Conservation (phyloP, 2,113 vertebrate species). For the Sitta europaea region DNA sequence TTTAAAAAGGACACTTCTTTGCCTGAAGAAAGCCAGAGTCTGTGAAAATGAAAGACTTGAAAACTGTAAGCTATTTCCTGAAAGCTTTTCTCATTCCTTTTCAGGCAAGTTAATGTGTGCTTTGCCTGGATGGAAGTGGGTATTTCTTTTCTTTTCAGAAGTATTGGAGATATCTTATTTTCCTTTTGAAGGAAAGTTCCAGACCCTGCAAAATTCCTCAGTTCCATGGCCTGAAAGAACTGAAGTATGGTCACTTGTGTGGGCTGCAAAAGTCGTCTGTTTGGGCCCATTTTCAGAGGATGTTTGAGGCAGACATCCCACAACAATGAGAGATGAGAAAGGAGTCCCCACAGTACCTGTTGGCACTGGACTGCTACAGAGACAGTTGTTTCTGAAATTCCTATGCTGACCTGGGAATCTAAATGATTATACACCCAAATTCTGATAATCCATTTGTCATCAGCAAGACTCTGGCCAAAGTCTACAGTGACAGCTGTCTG, state of each 20-base stretch:
- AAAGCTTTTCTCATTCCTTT: conserved; percentile 33
- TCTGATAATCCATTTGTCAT: not conserved
- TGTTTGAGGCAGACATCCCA: not conserved
- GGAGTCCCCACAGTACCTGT: not conserved
- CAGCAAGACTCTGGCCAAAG: not conserved
- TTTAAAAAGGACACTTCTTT: not conserved
- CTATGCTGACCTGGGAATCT: not conserved
- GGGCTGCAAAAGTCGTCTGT: not conserved
- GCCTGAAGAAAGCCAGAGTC: conserved; percentile 8
- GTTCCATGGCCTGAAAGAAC: not conserved
- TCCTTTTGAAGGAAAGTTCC: not conserved
- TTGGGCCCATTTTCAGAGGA: not conserved
- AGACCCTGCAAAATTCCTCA: not conserved
- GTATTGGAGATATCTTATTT: not conserved
- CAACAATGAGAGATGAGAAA: not conserved
- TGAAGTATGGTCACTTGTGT: not conserved
- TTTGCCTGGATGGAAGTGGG: not conserved
- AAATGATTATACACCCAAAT: not conserved
- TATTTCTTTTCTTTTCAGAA: not conserved
- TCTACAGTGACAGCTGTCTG: not conserved
- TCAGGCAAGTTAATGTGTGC: not conserved
- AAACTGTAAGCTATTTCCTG: conserved; percentile 44
- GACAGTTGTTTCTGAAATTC: not conserved
- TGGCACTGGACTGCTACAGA: not conserved
- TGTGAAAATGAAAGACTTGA: conserved; percentile 52